Percentiles rank a stretch among this genome's conserved stretches.
These are phyloP conservation scores for Dufourea novaeangliae DNA, from an alignment of 1,140 invertebrate species.

Conservation along the genomic window DNA sequence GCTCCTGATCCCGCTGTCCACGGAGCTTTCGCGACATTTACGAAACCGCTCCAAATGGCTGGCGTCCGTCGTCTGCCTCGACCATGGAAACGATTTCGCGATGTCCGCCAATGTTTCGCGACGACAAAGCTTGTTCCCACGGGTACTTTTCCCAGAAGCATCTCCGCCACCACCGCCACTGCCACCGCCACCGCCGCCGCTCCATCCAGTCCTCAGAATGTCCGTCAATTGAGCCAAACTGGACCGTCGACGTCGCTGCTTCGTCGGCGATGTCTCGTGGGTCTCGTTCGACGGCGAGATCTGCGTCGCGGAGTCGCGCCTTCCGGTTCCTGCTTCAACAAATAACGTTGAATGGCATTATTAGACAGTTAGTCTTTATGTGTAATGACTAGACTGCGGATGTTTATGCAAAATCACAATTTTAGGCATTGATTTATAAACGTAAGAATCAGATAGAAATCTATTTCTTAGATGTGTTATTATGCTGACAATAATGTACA, in stretches of 20 bases:
- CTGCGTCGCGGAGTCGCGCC: slow-evolving; percentile 93
- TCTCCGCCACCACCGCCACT: too few species aligned
- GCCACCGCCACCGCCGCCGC: slow-evolving; percentile 86
- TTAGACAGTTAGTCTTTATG: too few species aligned
- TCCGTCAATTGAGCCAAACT: slow-evolving; percentile 94
- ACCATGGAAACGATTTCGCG: slow-evolving; percentile 87
- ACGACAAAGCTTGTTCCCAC: slow-evolving; percentile 87
- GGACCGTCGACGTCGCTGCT: slow-evolving; percentile 88
- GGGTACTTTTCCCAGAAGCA: slow-evolving; percentile 83
- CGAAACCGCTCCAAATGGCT: slow-evolving; percentile 79
- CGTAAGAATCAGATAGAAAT: too few species aligned
- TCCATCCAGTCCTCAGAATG: slow-evolving; percentile 89
- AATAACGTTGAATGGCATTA: neutral
- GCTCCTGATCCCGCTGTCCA: slow-evolving; percentile 91
- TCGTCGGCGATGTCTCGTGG: slow-evolving; percentile 85
- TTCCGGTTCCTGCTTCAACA: slow-evolving; percentile 82
- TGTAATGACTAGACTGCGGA: too few species aligned
- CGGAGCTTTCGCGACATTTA: slow-evolving; percentile 90
- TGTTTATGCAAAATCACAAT: too few species aligned
- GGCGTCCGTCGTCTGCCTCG: slow-evolving; percentile 82
- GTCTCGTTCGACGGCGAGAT: slow-evolving; percentile 90
- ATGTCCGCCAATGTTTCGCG: slow-evolving; percentile 93
- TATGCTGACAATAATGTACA: too few species aligned
- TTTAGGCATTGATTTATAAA: too few species aligned
- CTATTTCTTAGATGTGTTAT: too few species aligned